Percentiles rank a stretch among this genome's conserved stretches.
Conservation (phyloP, 1,140 invertebrate species). For the Cydia pomonella region DNA sequence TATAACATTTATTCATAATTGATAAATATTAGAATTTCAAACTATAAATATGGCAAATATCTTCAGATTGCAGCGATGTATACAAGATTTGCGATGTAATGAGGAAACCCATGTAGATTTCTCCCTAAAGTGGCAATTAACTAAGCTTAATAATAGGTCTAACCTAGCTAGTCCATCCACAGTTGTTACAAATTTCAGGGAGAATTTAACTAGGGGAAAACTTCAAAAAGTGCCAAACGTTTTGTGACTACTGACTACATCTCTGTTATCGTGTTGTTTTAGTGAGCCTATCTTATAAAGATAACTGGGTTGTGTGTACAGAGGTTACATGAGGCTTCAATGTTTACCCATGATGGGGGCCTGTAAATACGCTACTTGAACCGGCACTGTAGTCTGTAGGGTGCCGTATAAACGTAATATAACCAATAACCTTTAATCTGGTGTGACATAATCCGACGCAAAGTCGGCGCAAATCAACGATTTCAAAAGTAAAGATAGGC, state of each 20-base stretch:
- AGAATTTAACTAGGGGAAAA: background rate
- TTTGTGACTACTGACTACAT: background rate
- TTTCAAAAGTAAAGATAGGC: no score
- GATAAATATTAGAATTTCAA: no score
- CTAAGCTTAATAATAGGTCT: background rate
- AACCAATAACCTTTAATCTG: background rate
- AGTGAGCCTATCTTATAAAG: background rate
- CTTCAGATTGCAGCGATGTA: no score
- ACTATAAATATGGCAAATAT: no score
- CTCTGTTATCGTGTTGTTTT: slow-evolving; percentile 5
- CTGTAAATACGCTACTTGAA: background rate
- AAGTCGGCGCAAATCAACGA: slow-evolving; percentile 3
- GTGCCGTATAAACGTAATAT: background rate
- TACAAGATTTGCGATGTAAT: no score
- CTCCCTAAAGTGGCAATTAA: no score
- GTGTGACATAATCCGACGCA: background rate
- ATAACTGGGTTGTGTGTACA: background rate
- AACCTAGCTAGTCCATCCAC: background rate
- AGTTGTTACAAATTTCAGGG: background rate
- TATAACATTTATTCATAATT: no score
- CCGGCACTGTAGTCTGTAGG: background rate
- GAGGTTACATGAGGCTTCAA: background rate
- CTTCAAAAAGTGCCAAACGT: background rate
- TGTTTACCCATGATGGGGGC: background rate
- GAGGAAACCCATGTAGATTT: no score